Evolutionary conservation across 2,113 vertebrate species (phyloP).

Genomic region (Ceyx melanurus): DNA sequence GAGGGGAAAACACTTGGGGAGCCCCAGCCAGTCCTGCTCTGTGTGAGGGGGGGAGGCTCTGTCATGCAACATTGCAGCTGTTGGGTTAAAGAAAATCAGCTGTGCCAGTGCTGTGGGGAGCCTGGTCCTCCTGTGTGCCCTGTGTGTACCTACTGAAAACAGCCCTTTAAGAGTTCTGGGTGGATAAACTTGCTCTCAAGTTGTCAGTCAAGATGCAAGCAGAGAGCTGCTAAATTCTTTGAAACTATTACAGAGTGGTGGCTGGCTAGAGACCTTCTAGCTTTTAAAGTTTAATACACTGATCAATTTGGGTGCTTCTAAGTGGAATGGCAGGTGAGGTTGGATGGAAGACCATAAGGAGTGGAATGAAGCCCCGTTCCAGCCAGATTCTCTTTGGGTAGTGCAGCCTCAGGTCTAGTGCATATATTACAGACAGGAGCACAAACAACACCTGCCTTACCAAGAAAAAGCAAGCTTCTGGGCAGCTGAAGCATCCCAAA

Average conservation of each 20-base stretch:
- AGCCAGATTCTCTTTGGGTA: not conserved
- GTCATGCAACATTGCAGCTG: not conserved
- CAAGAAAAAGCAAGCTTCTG: not conserved
- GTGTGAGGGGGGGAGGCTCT: not conserved
- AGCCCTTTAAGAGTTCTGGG: not conserved
- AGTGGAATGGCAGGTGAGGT: not conserved
- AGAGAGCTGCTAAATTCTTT: not conserved
- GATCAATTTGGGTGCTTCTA: not conserved
- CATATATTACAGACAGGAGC: accelerated
- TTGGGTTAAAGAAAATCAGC: not conserved
- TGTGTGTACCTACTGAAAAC: not conserved
- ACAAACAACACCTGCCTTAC: not conserved
- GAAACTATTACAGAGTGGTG: not conserved
- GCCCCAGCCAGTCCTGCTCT: not conserved
- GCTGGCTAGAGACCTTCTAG: not conserved
- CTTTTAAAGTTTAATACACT: not conserved
- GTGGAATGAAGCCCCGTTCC: not conserved
- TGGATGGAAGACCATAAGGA: not conserved
- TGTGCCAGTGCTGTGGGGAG: not conserved
- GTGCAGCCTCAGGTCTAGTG: not conserved
- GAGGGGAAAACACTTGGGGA: not conserved
- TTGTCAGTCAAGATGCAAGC: not conserved
- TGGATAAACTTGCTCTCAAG: not conserved
- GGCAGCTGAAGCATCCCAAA: not conserved
- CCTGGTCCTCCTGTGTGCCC: not conserved